Evolutionary conservation across 2,888 invertebrate genomes (phyloP).

Genomic region (Cinara cedri): DNA sequence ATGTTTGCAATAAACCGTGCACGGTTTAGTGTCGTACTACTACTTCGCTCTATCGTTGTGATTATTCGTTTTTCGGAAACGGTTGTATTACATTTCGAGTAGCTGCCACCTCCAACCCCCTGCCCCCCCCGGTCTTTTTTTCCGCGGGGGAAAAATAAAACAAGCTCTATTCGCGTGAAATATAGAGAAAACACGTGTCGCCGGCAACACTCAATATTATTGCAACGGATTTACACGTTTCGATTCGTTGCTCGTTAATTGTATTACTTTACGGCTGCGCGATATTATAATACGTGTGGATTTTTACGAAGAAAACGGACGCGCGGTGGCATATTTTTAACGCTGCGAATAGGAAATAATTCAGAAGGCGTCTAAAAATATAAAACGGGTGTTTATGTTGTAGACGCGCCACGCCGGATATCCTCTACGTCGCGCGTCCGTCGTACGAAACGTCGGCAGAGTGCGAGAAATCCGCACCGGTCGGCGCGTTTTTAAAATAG

Average conservation of each 20-base stretch:
- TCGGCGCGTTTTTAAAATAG: conserved; percentile 50
- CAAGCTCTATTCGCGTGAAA: neutral
- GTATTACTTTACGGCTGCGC: neutral
- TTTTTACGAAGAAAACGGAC: conserved; percentile 32
- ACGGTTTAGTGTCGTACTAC: too few relatives aligned
- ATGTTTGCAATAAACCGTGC: too few relatives aligned
- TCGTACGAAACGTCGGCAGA: neutral
- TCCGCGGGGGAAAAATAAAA: too few relatives aligned
- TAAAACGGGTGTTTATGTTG: conserved; percentile 47
- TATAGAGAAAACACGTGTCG: neutral
- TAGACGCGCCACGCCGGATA: conserved; percentile 50
- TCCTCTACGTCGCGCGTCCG: conserved; percentile 27
- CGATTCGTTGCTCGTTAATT: too few relatives aligned
- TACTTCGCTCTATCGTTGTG: too few relatives aligned
- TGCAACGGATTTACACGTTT: too few relatives aligned
- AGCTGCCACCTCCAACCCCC: too few relatives aligned
- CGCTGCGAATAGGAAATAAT: conserved; percentile 25
- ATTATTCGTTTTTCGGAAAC: too few relatives aligned
- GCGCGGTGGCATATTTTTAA: neutral
- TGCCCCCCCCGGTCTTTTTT: too few relatives aligned
- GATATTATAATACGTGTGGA: too few relatives aligned
- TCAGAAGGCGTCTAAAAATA: conserved; percentile 47
- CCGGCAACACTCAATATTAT: too few relatives aligned
- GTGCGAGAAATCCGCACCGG: conserved; percentile 47
- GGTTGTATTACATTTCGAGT: too few relatives aligned